Conservation (phyloP, 2,888 invertebrate species). For the Orthonevra nobilis region DNA sequence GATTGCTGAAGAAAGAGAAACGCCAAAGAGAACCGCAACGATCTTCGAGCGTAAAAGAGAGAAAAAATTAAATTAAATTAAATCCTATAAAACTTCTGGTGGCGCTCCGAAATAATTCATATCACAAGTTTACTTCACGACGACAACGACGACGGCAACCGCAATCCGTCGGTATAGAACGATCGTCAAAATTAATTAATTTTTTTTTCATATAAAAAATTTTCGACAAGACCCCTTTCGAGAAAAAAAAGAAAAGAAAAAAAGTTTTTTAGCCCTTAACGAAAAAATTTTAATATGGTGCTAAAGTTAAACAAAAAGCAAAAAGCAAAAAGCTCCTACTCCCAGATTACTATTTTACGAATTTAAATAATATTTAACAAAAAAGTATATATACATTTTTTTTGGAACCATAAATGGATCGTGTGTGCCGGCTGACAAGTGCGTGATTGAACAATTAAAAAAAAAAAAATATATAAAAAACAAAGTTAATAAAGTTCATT, state of each 20-base stretch:
- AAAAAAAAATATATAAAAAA: neutral
- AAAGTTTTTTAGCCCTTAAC: neutral
- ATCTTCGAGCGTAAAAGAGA: constrained; percentile 24
- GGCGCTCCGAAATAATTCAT: constrained; percentile 29
- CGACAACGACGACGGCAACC: constrained; percentile 43
- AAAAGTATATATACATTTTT: constrained; percentile 1
- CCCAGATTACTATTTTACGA: no score
- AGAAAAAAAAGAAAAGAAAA: neutral
- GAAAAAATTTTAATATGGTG: no score
- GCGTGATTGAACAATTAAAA: constrained; percentile 30
- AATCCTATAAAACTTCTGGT: constrained; percentile 65
- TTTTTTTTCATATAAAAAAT: no score
- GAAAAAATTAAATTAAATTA: constrained; percentile 62
- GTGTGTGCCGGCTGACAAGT: constrained; percentile 25
- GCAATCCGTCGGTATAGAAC: constrained; percentile 58
- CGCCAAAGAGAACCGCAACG: no score
- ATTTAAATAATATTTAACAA: neutral
- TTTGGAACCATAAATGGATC: constrained; percentile 12
- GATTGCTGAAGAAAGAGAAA: constrained; percentile 50
- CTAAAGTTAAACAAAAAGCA: neutral
- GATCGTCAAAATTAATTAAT: constrained; percentile 54
- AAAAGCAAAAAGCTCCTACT: neutral
- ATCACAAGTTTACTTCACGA: constrained; percentile 48
- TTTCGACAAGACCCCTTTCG: neutral
- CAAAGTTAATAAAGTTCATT: constrained; percentile 13